Evolutionary conservation across 2,888 invertebrate genomes (phyloP).

Genomic region (Dusona sp.): DNA sequence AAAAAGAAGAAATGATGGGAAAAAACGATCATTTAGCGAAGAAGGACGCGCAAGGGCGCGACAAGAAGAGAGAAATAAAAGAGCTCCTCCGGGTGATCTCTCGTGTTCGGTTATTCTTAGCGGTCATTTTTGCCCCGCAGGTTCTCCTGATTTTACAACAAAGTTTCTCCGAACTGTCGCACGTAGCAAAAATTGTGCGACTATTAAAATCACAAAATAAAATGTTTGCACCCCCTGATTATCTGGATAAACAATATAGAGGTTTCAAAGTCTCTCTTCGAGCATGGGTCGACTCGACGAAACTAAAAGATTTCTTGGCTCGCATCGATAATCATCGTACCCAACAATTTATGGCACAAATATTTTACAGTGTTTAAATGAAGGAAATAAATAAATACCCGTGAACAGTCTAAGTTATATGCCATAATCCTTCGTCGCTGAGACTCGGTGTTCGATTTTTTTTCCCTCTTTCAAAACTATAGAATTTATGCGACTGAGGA

Average conservation of each 20-base stretch:
- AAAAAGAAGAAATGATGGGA: not conserved
- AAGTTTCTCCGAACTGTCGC: constrained; percentile 18
- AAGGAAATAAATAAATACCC: constrained; percentile 18
- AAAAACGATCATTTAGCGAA: constrained; percentile 38
- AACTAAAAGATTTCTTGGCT: not conserved
- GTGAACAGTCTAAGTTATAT: not conserved
- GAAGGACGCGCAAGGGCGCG: not conserved
- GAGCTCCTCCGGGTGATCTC: not conserved
- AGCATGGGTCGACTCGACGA: not conserved
- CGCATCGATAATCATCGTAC: not conserved
- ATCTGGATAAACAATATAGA: constrained; percentile 1
- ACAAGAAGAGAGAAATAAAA: constrained; percentile 25
- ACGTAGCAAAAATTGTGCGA: not conserved
- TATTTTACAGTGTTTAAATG: constrained; percentile 13
- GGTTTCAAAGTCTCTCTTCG: not conserved
- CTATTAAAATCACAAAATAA: not conserved
- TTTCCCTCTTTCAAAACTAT: not conserved
- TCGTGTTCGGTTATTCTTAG: constrained; percentile 23
- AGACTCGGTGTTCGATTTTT: not conserved
- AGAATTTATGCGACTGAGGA: constrained; percentile 2
- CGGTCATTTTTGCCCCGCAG: constrained; percentile 35
- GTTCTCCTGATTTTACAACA: constrained; percentile 4
- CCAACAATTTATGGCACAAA: constrained; percentile 5
- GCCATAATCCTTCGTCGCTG: constrained; percentile 1
- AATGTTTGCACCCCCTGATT: not conserved